phyloP scores from a whole-genome alignment of 2,797 vertebrate genomes.

The Clarias platycephalus region DNA sequence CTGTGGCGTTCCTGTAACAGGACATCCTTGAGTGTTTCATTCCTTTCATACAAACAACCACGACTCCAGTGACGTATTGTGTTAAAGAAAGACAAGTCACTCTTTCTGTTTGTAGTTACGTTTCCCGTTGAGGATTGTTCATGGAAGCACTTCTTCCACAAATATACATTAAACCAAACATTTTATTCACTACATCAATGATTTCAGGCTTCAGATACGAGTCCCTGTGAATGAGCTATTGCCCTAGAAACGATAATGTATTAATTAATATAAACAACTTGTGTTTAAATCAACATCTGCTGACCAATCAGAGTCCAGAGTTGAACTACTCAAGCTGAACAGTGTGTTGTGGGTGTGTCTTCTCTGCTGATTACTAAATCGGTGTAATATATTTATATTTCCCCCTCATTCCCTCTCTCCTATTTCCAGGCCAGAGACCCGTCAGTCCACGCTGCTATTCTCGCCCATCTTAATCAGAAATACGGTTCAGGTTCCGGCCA shows the following conservation, averaged over 20 bases:
- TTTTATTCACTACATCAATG: neutral
- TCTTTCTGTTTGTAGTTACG: neutral
- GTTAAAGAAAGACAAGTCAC: neutral
- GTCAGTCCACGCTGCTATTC: constrained; percentile 96
- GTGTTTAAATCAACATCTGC: neutral
- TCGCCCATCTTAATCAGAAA: constrained; percentile 96
- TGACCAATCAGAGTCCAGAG: neutral
- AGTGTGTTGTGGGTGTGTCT: neutral
- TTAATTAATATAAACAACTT: neutral
- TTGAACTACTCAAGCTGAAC: neutral
- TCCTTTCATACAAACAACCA: neutral
- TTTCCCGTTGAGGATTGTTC: neutral
- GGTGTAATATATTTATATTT: no score
- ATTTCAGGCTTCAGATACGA: neutral
- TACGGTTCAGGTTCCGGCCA: constrained; percentile 87
- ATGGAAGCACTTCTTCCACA: neutral
- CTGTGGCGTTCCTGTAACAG: neutral
- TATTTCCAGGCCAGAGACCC: constrained; percentile 89
- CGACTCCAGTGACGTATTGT: neutral
- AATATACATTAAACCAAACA: neutral
- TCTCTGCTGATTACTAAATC: neutral
- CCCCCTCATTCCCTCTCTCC: no score
- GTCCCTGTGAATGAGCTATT: neutral
- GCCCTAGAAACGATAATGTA: neutral
- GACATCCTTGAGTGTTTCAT: neutral